A percentile compares a stretch with the other conserved stretches of the same genome.
Conservation (phyloP, 2,888 invertebrate species). For the Apoda limacodes region DNA sequence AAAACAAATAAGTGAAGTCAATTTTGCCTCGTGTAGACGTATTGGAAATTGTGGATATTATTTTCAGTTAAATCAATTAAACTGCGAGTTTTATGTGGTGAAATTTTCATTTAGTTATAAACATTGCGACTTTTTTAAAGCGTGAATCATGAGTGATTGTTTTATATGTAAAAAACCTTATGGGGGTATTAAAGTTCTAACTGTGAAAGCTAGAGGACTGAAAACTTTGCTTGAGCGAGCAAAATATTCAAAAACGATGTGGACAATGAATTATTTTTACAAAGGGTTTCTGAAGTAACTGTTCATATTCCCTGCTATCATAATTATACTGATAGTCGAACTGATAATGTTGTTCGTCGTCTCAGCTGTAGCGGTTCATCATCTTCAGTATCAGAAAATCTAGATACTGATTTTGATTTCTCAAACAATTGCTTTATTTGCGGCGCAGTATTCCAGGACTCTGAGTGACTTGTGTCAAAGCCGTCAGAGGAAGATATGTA, state of each 20-base stretch:
- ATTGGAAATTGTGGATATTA: slow-evolving; percentile 6
- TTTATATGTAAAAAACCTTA: slow-evolving; percentile 15
- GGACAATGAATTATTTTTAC: slow-evolving; percentile 12
- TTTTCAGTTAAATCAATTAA: too few relatives aligned
- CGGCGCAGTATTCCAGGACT: too few relatives aligned
- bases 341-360: slow-evolving; percentile 11
- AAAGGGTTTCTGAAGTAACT: slow-evolving; percentile 14
- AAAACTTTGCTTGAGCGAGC: too few relatives aligned
- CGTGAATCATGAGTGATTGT: slow-evolving; percentile 14
- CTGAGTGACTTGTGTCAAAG: slow-evolving; percentile 5
- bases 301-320: slow-evolving; percentile 14
- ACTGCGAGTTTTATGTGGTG: too few relatives aligned
- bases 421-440: slow-evolving; percentile 10
- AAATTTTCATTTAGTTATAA: slow-evolving; percentile 6
- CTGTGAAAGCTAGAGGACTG: slow-evolving; percentile 14
- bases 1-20: too few relatives aligned
- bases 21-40: slow-evolving; percentile 7
- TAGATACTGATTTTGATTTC: slow-evolving; percentile 8
- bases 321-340: slow-evolving; percentile 13
- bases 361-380: slow-evolving; percentile 5
- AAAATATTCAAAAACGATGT: too few relatives aligned
- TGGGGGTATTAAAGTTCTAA: slow-evolving; percentile 10
- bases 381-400: slow-evolving; percentile 10
- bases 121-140: slow-evolving; percentile 11
- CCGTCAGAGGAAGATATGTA: slow-evolving; percentile 6